Evolutionary conservation across 2,113 vertebrate genomes (phyloP).

Genomic region (Ageneiosus marmoratus): DNA sequence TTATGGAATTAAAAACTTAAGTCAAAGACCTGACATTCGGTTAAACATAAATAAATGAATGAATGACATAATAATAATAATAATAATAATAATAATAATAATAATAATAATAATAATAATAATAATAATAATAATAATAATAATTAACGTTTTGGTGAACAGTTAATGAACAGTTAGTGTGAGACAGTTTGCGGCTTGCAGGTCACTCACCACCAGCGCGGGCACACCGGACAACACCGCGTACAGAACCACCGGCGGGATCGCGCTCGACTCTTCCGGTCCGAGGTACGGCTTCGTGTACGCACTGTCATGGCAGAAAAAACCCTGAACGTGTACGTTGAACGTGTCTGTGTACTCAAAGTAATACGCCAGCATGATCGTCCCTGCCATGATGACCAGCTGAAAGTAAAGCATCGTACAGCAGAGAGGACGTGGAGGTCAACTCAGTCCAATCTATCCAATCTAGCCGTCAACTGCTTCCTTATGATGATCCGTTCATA

Average conservation of each 20-base stretch:
- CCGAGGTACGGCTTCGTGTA: conserved; percentile 86
- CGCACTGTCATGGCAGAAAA: conserved; percentile 85
- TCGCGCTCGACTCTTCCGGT: conserved; percentile 82
- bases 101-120: too few relatives aligned
- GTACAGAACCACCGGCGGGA: conserved; percentile 84
- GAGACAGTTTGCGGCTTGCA: neutral
- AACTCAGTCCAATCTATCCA: neutral
- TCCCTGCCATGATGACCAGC: conserved; percentile 88
- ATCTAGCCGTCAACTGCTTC: neutral
- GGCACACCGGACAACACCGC: conserved; percentile 84
- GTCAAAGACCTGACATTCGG: too few relatives aligned
- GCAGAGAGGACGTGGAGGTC: conserved; percentile 23
- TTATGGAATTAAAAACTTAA: too few relatives aligned
- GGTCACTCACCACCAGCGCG: conserved; percentile 80
- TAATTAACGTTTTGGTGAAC: too few relatives aligned
- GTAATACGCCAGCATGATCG: conserved; percentile 89
- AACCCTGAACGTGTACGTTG: conserved; percentile 84
- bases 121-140: too few relatives aligned
- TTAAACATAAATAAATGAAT: too few relatives aligned
- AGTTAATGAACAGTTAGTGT: neutral
- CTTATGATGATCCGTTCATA: neutral
- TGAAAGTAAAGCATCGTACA: conserved; percentile 88
- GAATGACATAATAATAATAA: too few relatives aligned
- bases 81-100: too few relatives aligned
- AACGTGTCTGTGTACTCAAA: conserved; percentile 93